These are phyloP conservation scores for Hybognathus amarus DNA, from an alignment of 2,797 vertebrate species.

Conservation along the genomic window DNA sequence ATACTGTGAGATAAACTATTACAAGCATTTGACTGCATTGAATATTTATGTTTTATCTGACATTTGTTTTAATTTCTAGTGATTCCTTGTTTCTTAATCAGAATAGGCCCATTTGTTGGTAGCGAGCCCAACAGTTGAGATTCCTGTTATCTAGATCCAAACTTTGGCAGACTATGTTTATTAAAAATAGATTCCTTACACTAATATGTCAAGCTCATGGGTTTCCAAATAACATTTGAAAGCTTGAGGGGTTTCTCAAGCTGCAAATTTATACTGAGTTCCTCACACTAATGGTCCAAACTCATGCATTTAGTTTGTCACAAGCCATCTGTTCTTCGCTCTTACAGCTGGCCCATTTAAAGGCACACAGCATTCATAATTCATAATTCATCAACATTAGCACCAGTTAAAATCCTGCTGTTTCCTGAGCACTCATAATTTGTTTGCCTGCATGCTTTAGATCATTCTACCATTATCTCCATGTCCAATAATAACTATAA, in stretches of 20 bases:
- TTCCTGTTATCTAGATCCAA: neutral
- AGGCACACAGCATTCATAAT: constrained; percentile 52
- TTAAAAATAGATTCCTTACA: neutral
- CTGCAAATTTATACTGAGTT: neutral
- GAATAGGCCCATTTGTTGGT: neutral
- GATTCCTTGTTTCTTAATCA: neutral
- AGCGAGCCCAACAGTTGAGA: neutral
- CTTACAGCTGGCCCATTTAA: constrained; percentile 55
- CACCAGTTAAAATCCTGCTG: constrained; percentile 56
- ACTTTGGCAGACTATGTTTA: neutral
- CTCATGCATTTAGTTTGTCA: constrained; percentile 37
- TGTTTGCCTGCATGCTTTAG: constrained; percentile 38
- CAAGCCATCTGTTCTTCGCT: constrained; percentile 45
- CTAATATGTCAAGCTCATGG: constrained; percentile 3
- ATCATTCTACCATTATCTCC: constrained; percentile 39
- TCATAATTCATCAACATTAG: constrained; percentile 60
- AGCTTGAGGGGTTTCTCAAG: neutral
- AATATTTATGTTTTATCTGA: neutral
- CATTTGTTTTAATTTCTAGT: neutral
- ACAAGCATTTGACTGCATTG: neutral
- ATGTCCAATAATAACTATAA: constrained; percentile 30
- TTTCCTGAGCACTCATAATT: constrained; percentile 51
- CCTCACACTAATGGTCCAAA: constrained; percentile 17
- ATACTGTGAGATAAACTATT: too few relatives aligned
- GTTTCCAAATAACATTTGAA: neutral